phyloP scores from a whole-genome alignment of 1,140 invertebrate species.

The Drosophila littoralis region DNA sequence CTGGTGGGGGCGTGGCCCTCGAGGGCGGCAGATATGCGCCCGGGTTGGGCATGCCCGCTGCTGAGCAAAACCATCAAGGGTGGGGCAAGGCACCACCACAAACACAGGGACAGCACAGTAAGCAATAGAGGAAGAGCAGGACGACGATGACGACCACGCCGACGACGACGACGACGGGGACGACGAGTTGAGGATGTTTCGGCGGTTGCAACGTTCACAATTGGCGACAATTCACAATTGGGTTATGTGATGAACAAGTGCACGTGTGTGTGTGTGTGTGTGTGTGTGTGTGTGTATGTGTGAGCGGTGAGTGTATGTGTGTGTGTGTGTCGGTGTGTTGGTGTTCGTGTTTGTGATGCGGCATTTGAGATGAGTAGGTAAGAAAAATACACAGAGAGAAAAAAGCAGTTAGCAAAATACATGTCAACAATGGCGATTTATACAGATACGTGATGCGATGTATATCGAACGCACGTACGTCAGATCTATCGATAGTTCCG shows the following conservation, averaged over 20 bases:
- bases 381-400: conserved; percentile 75
- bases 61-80: neutral
- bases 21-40: conserved; percentile 58
- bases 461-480: conserved; percentile 50
- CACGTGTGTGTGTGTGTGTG: conserved; percentile 46
- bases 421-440: conserved; percentile 60
- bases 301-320: conserved; percentile 38
- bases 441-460: conserved; percentile 57
- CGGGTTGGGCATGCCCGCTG: conserved; percentile 43
- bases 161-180: conserved; percentile 20
- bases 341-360: conserved; percentile 22
- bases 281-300: conserved; percentile 21
- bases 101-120: conserved; percentile 57
- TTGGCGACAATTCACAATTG: conserved; percentile 75
- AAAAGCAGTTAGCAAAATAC: conserved; percentile 77
- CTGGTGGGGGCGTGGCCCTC: conserved; percentile 8
- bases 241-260: conserved; percentile 43
- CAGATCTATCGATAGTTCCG: conserved; percentile 10
- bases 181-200: conserved; percentile 37
- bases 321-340: conserved; percentile 33
- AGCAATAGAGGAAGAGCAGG: conserved; percentile 25
- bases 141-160: conserved; percentile 26
- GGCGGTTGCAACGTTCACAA: conserved; percentile 67
- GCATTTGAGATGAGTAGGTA: conserved; percentile 59
- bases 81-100: conserved; percentile 12